Conservation (phyloP, 2,797 vertebrate species). For the Anolis apletophallus region DNA sequence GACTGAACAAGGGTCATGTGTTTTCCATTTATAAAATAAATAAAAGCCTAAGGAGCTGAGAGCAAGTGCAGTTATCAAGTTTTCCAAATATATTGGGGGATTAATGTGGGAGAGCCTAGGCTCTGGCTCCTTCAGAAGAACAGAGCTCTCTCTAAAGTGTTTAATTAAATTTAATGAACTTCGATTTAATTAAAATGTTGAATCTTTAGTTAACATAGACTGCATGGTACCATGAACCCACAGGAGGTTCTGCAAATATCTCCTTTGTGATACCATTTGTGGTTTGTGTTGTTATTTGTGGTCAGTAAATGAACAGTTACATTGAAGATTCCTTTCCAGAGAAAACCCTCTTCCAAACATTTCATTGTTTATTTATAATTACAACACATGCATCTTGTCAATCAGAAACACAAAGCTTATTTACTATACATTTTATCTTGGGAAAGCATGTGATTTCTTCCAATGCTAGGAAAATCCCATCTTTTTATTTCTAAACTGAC, state of each 20-base stretch:
- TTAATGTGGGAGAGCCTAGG: conserved; percentile 41
- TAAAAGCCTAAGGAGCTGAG: conserved; percentile 54
- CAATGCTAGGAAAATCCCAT: background rate
- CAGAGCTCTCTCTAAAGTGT: conserved; percentile 7
- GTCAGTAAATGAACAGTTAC: background rate
- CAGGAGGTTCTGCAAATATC: background rate
- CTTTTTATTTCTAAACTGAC: background rate
- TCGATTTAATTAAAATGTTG: conserved; percentile 7
- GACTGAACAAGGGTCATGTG: conserved; percentile 63
- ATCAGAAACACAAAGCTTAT: background rate
- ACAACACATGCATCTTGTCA: background rate
- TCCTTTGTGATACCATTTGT: background rate
- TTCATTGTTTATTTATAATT: background rate
- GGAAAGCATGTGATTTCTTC: background rate
- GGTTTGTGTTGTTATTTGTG: background rate
- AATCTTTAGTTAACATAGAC: background rate
- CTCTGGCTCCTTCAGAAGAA: conserved; percentile 4
- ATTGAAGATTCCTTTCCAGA: background rate
- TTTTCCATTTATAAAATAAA: conserved; percentile 28
- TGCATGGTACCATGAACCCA: background rate
- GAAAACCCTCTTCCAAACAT: background rate
- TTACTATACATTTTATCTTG: background rate
- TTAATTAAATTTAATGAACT: conserved; percentile 25
- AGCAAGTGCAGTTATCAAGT: conserved; percentile 59
- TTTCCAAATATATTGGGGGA: conserved; percentile 56